Conservation (phyloP, 92 coral and sea anemone species). For the Pocillopora meandrina region DNA sequence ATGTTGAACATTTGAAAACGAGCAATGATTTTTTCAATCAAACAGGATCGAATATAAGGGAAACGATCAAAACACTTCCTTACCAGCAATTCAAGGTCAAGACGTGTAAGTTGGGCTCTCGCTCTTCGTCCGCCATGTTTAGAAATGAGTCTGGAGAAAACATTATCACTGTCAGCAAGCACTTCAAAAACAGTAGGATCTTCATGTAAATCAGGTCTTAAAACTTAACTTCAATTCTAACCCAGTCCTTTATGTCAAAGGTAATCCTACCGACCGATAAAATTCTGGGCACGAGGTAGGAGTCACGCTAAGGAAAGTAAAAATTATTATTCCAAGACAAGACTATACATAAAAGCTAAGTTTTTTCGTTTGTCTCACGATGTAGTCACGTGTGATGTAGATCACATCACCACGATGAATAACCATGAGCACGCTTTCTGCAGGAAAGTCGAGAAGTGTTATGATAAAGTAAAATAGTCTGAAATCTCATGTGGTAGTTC, state of each 20-base stretch:
- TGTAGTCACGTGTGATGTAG: too few relatives aligned
- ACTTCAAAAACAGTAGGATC: background rate
- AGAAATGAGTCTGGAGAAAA: background rate
- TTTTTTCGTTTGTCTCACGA: too few relatives aligned
- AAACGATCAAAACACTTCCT: background rate
- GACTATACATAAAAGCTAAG: too few relatives aligned
- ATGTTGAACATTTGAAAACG: background rate
- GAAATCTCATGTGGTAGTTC: too few relatives aligned
- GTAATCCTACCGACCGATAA: too few relatives aligned
- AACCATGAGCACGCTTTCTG: background rate
- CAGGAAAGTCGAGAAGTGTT: too few relatives aligned
- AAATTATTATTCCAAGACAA: too few relatives aligned
- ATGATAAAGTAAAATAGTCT: too few relatives aligned
- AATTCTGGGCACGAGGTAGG: too few relatives aligned
- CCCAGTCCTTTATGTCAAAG: too few relatives aligned
- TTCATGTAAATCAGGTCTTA: background rate
- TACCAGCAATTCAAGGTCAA: conserved; percentile 92
- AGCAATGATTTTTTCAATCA: too few relatives aligned
- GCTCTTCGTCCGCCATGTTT: conserved; percentile 22
- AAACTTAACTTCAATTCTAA: background rate
- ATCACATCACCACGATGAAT: background rate
- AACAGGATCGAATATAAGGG: background rate
- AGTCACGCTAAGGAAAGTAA: too few relatives aligned
- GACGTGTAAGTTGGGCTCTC: conserved; percentile 53
- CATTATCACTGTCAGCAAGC: background rate